A percentile compares a stretch with the other conserved stretches of the same genome.
Evolutionary conservation across 2,888 invertebrate species (phyloP).

Genomic region (Endomychus coccineus): DNA sequence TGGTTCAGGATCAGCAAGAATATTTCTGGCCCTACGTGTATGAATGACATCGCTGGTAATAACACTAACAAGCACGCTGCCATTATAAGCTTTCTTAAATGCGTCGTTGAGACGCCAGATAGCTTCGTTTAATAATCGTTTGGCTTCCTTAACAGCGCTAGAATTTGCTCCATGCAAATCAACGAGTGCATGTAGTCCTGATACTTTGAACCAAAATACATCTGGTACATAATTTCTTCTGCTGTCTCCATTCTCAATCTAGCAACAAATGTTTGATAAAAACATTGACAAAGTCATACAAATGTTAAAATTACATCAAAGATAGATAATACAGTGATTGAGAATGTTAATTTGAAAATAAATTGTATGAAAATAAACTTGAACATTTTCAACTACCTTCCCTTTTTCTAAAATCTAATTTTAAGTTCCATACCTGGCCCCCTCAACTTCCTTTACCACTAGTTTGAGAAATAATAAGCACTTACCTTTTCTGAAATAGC

Average conservation of each 20-base stretch:
- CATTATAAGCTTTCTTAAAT: constrained; percentile 51
- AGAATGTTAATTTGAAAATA: no score
- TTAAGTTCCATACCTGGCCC: no score
- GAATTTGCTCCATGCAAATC: constrained; percentile 61
- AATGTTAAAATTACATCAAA: no score
- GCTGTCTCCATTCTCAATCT: constrained; percentile 46
- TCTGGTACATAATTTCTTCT: constrained; percentile 53
- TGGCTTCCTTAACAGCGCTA: constrained; percentile 56
- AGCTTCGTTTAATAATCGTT: constrained; percentile 51
- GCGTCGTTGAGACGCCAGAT: constrained; percentile 49
- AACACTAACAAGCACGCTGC: constrained; percentile 54
- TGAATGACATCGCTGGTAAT: constrained; percentile 61
- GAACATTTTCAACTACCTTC: no score
- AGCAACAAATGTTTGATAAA: constrained; percentile 13
- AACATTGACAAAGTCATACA: no score
- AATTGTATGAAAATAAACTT: no score
- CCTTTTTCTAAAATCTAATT: no score
- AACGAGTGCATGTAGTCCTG: constrained; percentile 54
- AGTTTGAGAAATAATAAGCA: neutral
- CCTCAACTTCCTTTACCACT: no score
- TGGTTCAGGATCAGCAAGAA: constrained; percentile 29
- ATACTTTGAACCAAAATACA: constrained; percentile 59
- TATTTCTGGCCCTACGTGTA: constrained; percentile 47
- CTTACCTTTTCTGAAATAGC: constrained; percentile 50
- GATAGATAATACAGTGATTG: no score